Conservation (phyloP, 2,888 invertebrate species). For the Mayetiola destructor region DNA sequence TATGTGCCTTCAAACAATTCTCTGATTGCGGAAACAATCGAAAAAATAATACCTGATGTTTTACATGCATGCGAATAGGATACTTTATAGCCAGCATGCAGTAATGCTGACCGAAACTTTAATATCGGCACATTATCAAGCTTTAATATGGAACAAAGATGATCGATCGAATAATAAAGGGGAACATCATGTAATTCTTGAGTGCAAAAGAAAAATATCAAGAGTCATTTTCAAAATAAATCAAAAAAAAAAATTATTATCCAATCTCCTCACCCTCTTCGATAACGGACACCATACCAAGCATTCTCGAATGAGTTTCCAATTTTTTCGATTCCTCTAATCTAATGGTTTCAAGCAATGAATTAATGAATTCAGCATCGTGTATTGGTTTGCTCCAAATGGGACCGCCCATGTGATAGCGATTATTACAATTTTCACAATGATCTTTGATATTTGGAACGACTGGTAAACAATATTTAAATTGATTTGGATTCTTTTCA, state of each 20-base stretch:
- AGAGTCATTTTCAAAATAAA: too few species aligned
- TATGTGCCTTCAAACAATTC: too few species aligned
- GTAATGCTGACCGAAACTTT: conserved; percentile 62
- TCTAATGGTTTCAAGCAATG: conserved; percentile 42
- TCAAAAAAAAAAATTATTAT: too few species aligned
- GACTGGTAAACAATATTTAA: conserved; percentile 51
- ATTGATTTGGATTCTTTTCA: conserved; percentile 41
- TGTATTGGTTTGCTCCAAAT: conserved; percentile 87
- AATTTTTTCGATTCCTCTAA: conserved; percentile 36
- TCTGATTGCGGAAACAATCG: too few species aligned
- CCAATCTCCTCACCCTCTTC: too few species aligned
- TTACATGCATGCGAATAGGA: conserved; percentile 84
- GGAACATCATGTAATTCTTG: conserved; percentile 76
- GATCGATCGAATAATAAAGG: conserved; percentile 73
- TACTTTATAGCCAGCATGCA: conserved; percentile 80
- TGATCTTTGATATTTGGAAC: conserved; percentile 50
- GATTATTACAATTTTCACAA: conserved; percentile 64
- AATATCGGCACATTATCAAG: conserved; percentile 50
- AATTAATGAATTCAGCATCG: conserved; percentile 55
- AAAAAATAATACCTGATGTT: too few species aligned
- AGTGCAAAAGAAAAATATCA: too few species aligned
- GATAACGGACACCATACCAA: conserved; percentile 68
- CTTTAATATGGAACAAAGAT: conserved; percentile 58
- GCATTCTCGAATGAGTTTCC: conserved; percentile 58
- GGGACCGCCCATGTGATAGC: conserved; percentile 81